Conservation (phyloP, 1,140 invertebrate species). For the Lepidurus packardi region DNA sequence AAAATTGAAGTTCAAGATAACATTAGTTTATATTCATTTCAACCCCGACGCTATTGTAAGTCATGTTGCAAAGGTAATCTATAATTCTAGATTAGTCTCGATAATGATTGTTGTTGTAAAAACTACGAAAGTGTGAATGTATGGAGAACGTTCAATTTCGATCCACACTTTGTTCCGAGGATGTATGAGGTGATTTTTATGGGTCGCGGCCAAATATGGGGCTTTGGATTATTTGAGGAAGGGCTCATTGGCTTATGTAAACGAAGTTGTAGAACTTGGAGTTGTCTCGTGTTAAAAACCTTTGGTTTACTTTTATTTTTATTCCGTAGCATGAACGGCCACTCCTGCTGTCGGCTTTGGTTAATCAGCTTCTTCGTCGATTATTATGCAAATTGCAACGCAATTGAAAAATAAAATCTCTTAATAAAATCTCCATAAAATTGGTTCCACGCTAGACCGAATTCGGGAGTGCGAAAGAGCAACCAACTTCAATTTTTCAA, state of each 20-base stretch:
- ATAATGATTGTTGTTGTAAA: background rate
- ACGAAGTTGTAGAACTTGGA: constrained; percentile 1
- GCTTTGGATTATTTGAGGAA: constrained; percentile 10
- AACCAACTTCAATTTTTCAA: background rate
- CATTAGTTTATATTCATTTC: no score
- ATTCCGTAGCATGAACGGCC: background rate
- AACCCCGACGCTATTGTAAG: no score
- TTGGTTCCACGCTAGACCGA: background rate
- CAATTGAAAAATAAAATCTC: background rate
- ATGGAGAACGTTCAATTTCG: background rate
- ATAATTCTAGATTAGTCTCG: background rate
- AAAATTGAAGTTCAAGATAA: no score
- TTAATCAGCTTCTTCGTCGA: constrained; percentile 21
- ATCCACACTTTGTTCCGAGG: background rate
- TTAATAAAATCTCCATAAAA: no score
- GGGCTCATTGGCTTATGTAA: constrained; percentile 18
- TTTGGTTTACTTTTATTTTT: background rate
- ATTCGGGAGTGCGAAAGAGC: constrained; percentile 12
- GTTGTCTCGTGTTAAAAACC: background rate
- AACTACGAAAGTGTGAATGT: background rate
- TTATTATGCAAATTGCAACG: constrained; percentile 8
- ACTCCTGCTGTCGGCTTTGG: constrained; percentile 20
- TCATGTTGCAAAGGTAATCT: no score
- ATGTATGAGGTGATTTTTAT: background rate
- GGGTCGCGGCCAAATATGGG: constrained; percentile 12